These are phyloP conservation scores for Penaeus chinensis DNA, from an alignment of 1,140 invertebrate species.

Conservation along the genomic window DNA sequence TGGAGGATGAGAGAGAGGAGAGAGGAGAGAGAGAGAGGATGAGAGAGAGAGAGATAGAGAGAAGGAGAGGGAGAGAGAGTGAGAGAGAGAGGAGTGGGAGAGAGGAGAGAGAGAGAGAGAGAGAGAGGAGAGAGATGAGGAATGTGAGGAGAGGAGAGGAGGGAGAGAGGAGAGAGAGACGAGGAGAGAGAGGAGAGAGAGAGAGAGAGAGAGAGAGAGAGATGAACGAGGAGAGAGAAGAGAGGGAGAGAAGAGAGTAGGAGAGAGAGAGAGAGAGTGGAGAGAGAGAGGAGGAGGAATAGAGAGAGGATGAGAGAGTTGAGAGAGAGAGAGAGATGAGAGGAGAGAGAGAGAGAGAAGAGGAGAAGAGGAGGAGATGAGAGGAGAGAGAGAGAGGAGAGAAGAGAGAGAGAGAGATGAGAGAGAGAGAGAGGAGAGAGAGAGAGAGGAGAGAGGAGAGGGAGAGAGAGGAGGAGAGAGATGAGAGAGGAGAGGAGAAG, in stretches of 20 bases:
- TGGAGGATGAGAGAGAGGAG: no score
- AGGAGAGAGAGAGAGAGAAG: neutral
- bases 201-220: neutral
- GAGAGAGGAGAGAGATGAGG: no score
- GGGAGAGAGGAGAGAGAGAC: neutral
- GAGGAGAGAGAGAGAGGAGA: no score
- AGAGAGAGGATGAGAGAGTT: neutral
- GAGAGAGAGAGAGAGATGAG: neutral
- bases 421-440: no score
- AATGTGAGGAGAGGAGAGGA: neutral
- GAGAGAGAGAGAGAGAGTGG: neutral
- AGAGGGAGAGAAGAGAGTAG: neutral
- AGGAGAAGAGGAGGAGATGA: neutral
- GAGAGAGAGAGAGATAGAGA: no score
- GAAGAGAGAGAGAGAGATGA: no score
- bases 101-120: neutral
- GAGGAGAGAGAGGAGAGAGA: neutral
- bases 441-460: no score
- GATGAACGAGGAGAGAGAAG: neutral
- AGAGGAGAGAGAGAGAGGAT: no score
- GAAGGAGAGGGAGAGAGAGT: no score
- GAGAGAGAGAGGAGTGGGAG: no score
- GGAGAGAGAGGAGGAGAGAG: neutral
- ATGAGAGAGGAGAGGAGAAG: conserved; percentile 12
- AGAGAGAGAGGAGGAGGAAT: neutral